Evolutionary conservation across 64 coral and sea anemone species (phyloP).

Genomic region (Pocillopora damicornis): DNA sequence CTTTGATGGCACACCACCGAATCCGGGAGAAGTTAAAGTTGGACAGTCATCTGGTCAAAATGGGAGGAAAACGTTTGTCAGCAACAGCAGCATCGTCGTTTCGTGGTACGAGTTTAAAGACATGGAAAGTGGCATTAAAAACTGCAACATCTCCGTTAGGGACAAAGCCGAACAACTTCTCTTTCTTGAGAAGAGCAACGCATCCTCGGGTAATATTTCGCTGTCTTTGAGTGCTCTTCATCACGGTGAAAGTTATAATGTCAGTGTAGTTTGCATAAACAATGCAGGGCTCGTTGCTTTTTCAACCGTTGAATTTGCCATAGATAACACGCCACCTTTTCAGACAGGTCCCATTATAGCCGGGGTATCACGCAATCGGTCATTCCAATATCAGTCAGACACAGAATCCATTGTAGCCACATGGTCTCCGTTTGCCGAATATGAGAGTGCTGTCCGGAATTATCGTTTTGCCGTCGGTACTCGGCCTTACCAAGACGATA

Average conservation of each 20-base stretch:
- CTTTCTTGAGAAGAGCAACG: not conserved
- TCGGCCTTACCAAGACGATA: not conserved
- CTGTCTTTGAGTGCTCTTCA: not conserved
- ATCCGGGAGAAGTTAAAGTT: constrained; percentile 25
- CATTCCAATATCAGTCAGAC: constrained; percentile 41
- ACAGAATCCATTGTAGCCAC: constrained; percentile 31
- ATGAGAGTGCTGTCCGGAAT: constrained; percentile 31
- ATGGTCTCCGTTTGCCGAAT: constrained; percentile 52
- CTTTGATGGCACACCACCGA: constrained; percentile 47
- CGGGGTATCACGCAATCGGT: constrained; percentile 12
- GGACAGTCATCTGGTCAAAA: not conserved
- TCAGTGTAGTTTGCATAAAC: constrained; percentile 45
- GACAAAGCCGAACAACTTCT: not conserved
- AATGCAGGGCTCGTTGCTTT: constrained; percentile 41
- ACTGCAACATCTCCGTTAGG: constrained; percentile 24
- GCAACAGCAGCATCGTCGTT: not conserved
- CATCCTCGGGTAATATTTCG: not conserved
- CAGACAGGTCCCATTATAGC: constrained; percentile 3
- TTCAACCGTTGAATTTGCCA: constrained; percentile 10
- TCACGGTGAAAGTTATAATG: constrained; percentile 23
- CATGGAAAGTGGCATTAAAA: constrained; percentile 45
- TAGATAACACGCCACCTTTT: constrained; percentile 57
- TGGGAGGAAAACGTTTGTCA: constrained; percentile 4
- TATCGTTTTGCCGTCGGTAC: constrained; percentile 60
- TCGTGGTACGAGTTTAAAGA: constrained; percentile 61